phyloP scores from a whole-genome alignment of 2,113 vertebrate species.

The Eira barbara region DNA sequence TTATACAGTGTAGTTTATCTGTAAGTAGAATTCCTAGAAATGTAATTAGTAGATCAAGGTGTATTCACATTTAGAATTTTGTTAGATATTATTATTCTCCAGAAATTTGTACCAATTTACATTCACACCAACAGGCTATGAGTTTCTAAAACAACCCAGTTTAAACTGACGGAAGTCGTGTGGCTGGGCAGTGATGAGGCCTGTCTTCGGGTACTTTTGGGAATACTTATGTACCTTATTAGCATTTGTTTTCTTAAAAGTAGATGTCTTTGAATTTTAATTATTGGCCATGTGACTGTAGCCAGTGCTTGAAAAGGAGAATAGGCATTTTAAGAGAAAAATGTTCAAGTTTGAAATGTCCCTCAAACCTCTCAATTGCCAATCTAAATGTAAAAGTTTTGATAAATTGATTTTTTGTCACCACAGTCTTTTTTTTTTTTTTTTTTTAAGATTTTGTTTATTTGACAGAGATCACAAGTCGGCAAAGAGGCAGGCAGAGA shows the following conservation, averaged over 20 bases:
- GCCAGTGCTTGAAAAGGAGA: not conserved
- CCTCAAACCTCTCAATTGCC: not conserved
- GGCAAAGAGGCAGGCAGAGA: no score
- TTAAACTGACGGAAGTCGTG: not conserved
- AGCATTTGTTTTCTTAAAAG: not conserved
- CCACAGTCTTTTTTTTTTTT: no score
- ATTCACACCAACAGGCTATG: not conserved
- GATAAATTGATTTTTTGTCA: not conserved
- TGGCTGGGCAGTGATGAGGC: not conserved
- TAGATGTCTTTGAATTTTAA: not conserved
- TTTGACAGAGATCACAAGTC: no score
- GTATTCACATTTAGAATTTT: not conserved
- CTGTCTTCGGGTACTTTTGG: not conserved
- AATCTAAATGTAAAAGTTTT: not conserved
- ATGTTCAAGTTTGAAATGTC: not conserved
- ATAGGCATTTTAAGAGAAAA: not conserved
- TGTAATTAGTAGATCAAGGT: not conserved
- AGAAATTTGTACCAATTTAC: not conserved
- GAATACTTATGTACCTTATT: not conserved
- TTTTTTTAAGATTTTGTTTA: no score
- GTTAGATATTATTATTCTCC: not conserved
- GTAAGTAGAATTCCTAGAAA: not conserved
- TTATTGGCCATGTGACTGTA: not conserved
- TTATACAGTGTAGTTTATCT: not conserved
- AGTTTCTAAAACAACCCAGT: slow-evolving; percentile 17